Percentiles rank a stretch among this genome's conserved stretches.
Conservation (phyloP, 2,797 vertebrate genomes). For the Macropodus opercularis region DNA sequence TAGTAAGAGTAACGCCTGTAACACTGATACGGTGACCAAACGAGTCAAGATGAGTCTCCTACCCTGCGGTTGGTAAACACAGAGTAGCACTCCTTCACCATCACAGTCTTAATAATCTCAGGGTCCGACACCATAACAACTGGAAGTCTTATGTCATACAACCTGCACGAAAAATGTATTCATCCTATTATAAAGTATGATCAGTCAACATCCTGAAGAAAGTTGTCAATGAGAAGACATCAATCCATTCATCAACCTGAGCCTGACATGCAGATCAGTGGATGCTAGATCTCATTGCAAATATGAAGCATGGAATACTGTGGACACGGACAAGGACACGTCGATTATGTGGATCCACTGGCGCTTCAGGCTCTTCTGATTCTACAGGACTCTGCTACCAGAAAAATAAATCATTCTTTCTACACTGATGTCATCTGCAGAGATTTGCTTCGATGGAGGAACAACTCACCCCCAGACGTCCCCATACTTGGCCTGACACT, state of each 20-base stretch:
- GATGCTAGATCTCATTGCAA: too few relatives aligned
- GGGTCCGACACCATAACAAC: constrained; percentile 72
- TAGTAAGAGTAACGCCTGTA: too few relatives aligned
- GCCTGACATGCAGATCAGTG: too few relatives aligned
- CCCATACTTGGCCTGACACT: constrained; percentile 76
- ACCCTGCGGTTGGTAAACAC: constrained; percentile 83
- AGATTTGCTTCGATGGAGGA: neutral
- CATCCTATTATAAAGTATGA: neutral
- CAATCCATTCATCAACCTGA: too few relatives aligned
- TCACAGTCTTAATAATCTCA: constrained; percentile 76
- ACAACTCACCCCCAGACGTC: constrained; percentile 81
- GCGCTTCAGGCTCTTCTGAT: too few relatives aligned
- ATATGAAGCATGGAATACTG: too few relatives aligned
- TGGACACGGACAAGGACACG: too few relatives aligned
- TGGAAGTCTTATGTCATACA: constrained; percentile 73
- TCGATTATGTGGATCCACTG: too few relatives aligned
- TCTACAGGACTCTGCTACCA: neutral
- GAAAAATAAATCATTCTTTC: neutral
- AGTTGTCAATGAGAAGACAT: too few relatives aligned
- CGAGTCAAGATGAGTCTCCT: constrained; percentile 15
- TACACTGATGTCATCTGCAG: neutral
- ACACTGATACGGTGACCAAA: too few relatives aligned
- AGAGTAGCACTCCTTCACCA: constrained; percentile 82
- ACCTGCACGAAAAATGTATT: constrained; percentile 55
- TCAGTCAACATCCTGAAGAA: too few relatives aligned